phyloP scores from a whole-genome alignment of 1,140 invertebrate genomes.

The Dendrolimus punctatus region DNA sequence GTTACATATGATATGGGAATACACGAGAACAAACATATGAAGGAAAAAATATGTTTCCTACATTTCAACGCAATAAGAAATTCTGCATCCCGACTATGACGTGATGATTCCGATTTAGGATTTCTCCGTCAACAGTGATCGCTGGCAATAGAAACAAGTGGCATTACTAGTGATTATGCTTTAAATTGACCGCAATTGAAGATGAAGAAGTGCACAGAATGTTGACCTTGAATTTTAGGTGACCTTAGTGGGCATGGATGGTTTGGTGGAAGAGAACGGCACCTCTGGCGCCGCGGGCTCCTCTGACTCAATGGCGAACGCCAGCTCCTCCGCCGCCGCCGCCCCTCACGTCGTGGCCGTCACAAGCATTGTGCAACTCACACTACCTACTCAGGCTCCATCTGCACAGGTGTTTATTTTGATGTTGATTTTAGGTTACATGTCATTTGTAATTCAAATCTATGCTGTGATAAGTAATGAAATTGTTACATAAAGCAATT shows the following conservation, averaged over 20 bases:
- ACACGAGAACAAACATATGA: conserved; percentile 10
- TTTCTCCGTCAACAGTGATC: conserved; percentile 41
- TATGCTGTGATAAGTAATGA: conserved; percentile 2
- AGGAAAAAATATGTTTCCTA: conserved; percentile 47
- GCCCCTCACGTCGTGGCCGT: conserved; percentile 75
- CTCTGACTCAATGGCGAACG: conserved; percentile 75
- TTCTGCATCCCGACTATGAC: conserved; percentile 48
- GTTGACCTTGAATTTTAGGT: conserved; percentile 71
- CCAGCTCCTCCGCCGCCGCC: conserved; percentile 50
- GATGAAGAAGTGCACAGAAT: conserved; percentile 54
- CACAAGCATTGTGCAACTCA: conserved; percentile 89
- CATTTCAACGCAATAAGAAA: conserved; percentile 62
- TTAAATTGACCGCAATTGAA: conserved; percentile 31
- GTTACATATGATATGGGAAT: conserved; percentile 31
- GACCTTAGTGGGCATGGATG: conserved; percentile 80
- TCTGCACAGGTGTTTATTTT: conserved; percentile 74
- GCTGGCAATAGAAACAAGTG: conserved; percentile 17
- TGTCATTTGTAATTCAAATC: conserved; percentile 5
- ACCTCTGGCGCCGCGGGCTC: conserved; percentile 77
- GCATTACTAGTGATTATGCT: conserved; percentile 24
- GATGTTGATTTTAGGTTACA: conserved; percentile 1
- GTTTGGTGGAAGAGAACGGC: conserved; percentile 91
- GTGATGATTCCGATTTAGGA: conserved; percentile 61
- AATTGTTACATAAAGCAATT: too few species aligned
- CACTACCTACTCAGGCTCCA: conserved; percentile 79